Base-by-base conservation (phyloP, 2,888 invertebrate species). In the Adelphocoris suturalis region DNA sequence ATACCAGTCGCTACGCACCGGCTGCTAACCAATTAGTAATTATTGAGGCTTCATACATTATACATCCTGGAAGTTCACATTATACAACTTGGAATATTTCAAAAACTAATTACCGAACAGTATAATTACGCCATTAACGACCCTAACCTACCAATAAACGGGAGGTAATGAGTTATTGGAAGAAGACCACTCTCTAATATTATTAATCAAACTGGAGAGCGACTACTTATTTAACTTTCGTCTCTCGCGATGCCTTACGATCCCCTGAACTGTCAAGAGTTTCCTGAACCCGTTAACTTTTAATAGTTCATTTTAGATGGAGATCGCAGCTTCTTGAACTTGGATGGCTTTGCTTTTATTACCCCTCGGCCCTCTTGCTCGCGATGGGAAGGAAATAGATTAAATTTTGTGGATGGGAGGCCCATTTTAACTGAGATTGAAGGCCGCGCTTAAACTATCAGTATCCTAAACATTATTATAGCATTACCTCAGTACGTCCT, bases 291-390 rank as follows among this genome's bases (percentile, higher is more conserved):
- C 52, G 52, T 68, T 61, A 61, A 61, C 52, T 61, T 68, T 68
- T 68, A 68, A 68, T 68, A 68, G 68, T 23, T 68, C 68, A 68
- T 23, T 68, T 68, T 68, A 37, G 68, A 68, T 68, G 68, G 68
- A 68, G 68, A 68, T 68, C 27, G 23, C 23, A 12, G 68, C 23
- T 68, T n/a, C 19, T 68, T 19, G 68, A 23, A 19, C 68, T 68
- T 23, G 12, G 27, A 61, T 61, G 61, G 27, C 68, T 23, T 23
- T 4, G 68, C 68, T 68, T 68, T 68, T 68, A 68, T 68, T 68
- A 19, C 23, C 27, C 68, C 12, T 68, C 23, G 12, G 19, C 68
- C 27, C 68, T 68, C 23, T 23, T n/a, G 2, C 68, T 16, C 19
- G 61, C 19, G 61, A 3, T 19, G 23, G 68, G 27, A 68, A 68